Base-by-base conservation (phyloP, 2,797 vertebrate species). In the Sciurus carolinensis region DNA sequence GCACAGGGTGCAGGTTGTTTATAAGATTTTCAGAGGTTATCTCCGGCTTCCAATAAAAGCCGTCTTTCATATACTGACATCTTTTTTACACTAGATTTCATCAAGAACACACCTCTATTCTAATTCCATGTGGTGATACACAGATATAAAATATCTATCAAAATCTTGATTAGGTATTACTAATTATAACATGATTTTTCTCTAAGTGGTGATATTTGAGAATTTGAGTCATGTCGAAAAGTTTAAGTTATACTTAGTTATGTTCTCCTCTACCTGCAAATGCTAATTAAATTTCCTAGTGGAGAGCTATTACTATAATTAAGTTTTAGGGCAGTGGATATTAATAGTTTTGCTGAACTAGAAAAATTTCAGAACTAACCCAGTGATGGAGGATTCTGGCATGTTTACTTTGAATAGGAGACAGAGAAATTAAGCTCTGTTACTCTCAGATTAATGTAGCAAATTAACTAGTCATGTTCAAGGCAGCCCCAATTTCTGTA, bases 401-500 rank as follows among this genome's bases (percentile, higher is more conserved):
- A 90, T 96, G 81, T 87, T 91, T 92, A 39, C 66, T 97, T 90
- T 96, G 62, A 82, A 69, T 84, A 30, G 67, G 79, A 93, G 30
- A 93, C 52, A 85, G 13, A 92, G 92, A 98, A 98, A 97, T 59
- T 77, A 90, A 93, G 52, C 26, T 57, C 84, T 92, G 72, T 95
- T 94, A 93, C 15, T 92, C 76, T 90, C 80, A 96, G 71, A 97
- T 95, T 97, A 98, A 95, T 95, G 95, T 71, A 57, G 52, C 82
- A 97, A 97, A 92, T 97, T 94, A 96, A 97, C 93, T 86, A 97
- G 36, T 88, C 69, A 11, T 86, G 93, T 98, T 94, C 87, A 96
- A 97, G 77, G 33, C 92, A 97, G 82, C 39, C 11, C 64, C 17
- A 30, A 62, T 97, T 96, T 98, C 88, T 94, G 30, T 89, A 95